Base-by-base conservation (phyloP, 2,797 vertebrate species). In the Balearica regulorum region DNA sequence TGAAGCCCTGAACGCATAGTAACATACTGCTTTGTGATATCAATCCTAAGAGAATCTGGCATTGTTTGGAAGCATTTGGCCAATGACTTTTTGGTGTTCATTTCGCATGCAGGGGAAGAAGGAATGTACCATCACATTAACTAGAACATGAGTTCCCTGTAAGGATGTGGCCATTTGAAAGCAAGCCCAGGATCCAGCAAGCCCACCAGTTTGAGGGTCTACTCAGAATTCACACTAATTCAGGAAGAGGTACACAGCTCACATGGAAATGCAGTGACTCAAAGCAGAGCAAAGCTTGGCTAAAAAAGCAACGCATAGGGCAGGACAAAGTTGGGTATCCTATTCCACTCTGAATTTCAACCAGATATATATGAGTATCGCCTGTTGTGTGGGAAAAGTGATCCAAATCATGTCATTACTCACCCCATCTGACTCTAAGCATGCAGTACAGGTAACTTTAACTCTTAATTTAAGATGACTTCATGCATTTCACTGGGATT, bases 401-500 rank as follows among this genome's bases (percentile, higher is more conserved):
- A 81, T 75, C 46, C 44, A 58, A 65, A 9, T 44, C 57, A 16
- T 6, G 7, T 90, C 72, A 75, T 55, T 33, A 44, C 46, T 75
- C 80, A 81, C 68, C 65, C 72, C 70, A 33, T 43, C 57, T 33
- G 66, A 71, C 48, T 49, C 44, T 10, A 71, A 28, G 6, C 37
- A 58, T 4, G 0, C 54, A 65, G 46, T 21, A 48, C 51, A 93
- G 77, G 77, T 58, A 66, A 93, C 16, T 65, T 86, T 29, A 90
- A 73, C 43, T 83, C 83, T 78, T 93, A 64, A 95, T 90, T 80
- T 51, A 62, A 89, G 8, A 55, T 84, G 83, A 89, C 83, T 94
- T 81, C 2, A 58, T 61, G 41, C 53, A 29, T 89, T 83, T 87
- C 90, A 62, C 31, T 60, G 71, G 65, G 86, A 89, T 76, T 93